phyloP scores from a whole-genome alignment of 2,888 invertebrate genomes.

The Tetranychus truncatus region DNA sequence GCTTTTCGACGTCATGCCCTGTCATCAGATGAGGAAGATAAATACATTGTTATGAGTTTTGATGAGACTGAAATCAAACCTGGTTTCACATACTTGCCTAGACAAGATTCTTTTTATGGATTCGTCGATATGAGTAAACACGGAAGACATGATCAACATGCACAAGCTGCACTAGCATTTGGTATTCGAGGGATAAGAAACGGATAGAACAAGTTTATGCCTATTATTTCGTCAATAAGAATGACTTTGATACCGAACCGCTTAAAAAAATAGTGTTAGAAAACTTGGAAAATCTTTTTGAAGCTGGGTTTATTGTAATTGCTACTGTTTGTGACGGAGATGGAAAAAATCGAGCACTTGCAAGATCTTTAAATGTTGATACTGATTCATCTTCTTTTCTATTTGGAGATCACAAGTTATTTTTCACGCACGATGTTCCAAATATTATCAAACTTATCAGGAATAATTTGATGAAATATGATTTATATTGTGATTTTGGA shows the following conservation, averaged over 20 bases:
- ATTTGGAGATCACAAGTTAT: neutral
- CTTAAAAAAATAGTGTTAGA: neutral
- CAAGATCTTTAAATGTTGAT: neutral
- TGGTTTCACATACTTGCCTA: neutral
- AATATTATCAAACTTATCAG: neutral
- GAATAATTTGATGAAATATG: neutral
- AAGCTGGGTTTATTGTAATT: neutral
- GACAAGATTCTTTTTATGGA: neutral
- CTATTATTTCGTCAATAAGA: neutral
- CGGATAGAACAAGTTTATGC: neutral
- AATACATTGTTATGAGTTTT: neutral
- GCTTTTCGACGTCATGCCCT: too few relatives aligned
- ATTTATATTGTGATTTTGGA: neutral
- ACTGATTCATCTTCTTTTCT: neutral
- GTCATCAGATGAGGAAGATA: too few relatives aligned
- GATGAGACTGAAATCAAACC: neutral
- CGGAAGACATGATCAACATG: neutral
- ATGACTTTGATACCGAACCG: neutral
- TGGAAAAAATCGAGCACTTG: neutral
- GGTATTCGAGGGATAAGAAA: neutral
- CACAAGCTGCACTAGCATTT: neutral
- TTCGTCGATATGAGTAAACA: neutral
- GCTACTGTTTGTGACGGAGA: neutral
- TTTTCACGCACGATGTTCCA: neutral
- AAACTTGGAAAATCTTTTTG: neutral